Evolutionary conservation across 2,113 vertebrate genomes (phyloP).

Genomic region (Nerophis lumbriciformis): DNA sequence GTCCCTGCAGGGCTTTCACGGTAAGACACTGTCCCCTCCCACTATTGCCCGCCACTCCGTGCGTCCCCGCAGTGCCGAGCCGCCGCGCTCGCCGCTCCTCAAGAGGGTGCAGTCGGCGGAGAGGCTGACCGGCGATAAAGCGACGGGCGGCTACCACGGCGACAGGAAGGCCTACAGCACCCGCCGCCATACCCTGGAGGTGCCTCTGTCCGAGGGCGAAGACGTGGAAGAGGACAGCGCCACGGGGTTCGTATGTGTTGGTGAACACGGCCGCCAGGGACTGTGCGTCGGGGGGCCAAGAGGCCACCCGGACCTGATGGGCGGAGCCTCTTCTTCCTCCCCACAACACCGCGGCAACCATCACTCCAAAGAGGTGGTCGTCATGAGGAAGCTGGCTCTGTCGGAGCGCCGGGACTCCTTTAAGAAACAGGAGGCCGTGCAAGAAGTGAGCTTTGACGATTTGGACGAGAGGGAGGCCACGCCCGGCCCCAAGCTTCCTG

Average conservation of each 20-base stretch:
- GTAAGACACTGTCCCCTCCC: slow-evolving; percentile 81
- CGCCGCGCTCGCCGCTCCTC: slow-evolving; percentile 82
- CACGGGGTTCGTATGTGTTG: slow-evolving; percentile 58
- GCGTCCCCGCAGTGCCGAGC: slow-evolving; percentile 73
- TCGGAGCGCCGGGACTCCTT: slow-evolving; percentile 89
- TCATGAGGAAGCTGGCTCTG: slow-evolving; percentile 85
- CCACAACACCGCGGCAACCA: slow-evolving; percentile 50
- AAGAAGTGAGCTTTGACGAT: slow-evolving; percentile 85
- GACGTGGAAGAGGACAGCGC: slow-evolving; percentile 46
- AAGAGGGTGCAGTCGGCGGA: slow-evolving; percentile 84
- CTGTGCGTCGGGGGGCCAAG: slow-evolving; percentile 53
- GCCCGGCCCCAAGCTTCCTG: slow-evolving; percentile 10
- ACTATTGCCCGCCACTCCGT: slow-evolving; percentile 77
- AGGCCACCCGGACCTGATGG: slow-evolving; percentile 46
- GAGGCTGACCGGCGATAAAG: slow-evolving; percentile 80
- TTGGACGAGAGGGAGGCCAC: slow-evolving; percentile 35
- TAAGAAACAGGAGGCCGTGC: slow-evolving; percentile 91
- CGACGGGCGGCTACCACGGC: slow-evolving; percentile 65
- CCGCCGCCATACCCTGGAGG: slow-evolving; percentile 73
- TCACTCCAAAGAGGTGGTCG: slow-evolving; percentile 75
- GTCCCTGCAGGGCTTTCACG: slow-evolving; percentile 73
- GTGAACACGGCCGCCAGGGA: slow-evolving; percentile 66
- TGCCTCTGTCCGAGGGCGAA: slow-evolving; percentile 63
- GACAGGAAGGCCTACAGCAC: slow-evolving; percentile 66
- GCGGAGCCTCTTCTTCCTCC: slow-evolving; percentile 33